Conservation (phyloP, 1,140 invertebrate genomes). For the Papilio dardanus region DNA sequence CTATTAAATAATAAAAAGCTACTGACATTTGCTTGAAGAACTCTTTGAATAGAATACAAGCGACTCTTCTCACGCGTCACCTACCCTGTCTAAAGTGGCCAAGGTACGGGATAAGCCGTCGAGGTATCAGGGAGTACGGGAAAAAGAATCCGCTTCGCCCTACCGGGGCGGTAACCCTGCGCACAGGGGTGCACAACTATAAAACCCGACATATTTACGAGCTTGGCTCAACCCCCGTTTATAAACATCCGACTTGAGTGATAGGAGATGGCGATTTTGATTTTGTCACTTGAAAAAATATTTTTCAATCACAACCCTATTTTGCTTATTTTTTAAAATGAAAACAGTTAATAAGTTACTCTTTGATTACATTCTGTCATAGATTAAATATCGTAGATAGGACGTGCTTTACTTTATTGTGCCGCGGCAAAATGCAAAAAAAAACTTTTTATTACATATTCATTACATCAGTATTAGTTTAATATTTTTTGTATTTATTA, state of each 20-base stretch:
- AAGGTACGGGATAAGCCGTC: slow-evolving; percentile 55
- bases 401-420: not conserved
- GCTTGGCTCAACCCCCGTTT: slow-evolving; percentile 54
- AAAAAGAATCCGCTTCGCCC: slow-evolving; percentile 45
- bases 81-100: not conserved
- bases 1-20: not conserved
- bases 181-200: slow-evolving; percentile 60
- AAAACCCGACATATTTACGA: slow-evolving; percentile 78
- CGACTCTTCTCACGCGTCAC: slow-evolving; percentile 1
- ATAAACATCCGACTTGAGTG: slow-evolving; percentile 45
- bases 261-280: slow-evolving; percentile 36
- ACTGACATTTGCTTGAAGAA: not conserved
- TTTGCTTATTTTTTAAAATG: not conserved
- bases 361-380: not conserved
- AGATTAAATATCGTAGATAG: not conserved
- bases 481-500: not conserved
- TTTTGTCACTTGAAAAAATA: slow-evolving; percentile 27
- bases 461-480: not conserved
- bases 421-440: not conserved
- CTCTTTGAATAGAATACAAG: slow-evolving; percentile 2
- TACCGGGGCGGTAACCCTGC: slow-evolving; percentile 46
- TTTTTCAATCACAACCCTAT: slow-evolving; percentile 1
- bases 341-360: not conserved
- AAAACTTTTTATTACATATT: not conserved
- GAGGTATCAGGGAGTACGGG: slow-evolving; percentile 51